Evolutionary conservation across 1,140 invertebrate species (phyloP).

Genomic region (Triops cancriformis): DNA sequence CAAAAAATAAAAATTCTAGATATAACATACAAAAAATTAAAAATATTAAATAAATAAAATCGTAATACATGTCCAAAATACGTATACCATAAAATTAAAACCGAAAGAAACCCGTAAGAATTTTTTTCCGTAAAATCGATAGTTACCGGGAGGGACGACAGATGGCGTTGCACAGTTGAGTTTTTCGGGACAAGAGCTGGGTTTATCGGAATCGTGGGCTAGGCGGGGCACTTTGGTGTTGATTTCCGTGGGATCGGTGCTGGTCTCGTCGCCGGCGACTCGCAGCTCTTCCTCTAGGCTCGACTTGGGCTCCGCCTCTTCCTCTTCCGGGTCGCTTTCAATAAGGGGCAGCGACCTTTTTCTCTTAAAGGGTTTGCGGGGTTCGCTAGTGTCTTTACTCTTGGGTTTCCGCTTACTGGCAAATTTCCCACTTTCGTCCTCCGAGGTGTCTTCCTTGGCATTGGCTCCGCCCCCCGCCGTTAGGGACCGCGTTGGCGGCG

Average conservation of each 20-base stretch:
- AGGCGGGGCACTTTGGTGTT: background rate
- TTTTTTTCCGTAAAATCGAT: too few relatives aligned
- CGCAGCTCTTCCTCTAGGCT: background rate
- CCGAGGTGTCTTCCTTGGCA: slow-evolving; percentile 27
- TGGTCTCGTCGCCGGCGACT: background rate
- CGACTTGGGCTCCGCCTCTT: slow-evolving; percentile 29
- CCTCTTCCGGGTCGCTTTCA: slow-evolving; percentile 2
- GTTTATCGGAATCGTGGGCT: too few relatives aligned
- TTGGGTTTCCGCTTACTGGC: background rate
- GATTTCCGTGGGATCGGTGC: background rate
- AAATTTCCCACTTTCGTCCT: slow-evolving; percentile 17
- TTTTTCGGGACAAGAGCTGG: too few relatives aligned
- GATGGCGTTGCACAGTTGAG: too few relatives aligned
- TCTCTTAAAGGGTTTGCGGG: background rate
- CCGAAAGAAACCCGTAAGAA: too few relatives aligned
- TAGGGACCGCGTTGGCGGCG: slow-evolving; percentile 57
- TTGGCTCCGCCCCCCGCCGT: slow-evolving; percentile 1
- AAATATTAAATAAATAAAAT: too few relatives aligned
- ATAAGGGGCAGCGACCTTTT: slow-evolving; percentile 14
- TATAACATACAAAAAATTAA: too few relatives aligned
- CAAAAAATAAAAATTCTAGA: too few relatives aligned
- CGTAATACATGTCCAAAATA: too few relatives aligned
- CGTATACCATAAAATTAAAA: too few relatives aligned
- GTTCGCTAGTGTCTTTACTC: slow-evolving; percentile 5
- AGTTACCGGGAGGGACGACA: too few relatives aligned